A percentile compares a stretch with the other conserved stretches of the same genome.
Conservation (phyloP, 1,140 invertebrate genomes). For the Drosophila sp. region DNA sequence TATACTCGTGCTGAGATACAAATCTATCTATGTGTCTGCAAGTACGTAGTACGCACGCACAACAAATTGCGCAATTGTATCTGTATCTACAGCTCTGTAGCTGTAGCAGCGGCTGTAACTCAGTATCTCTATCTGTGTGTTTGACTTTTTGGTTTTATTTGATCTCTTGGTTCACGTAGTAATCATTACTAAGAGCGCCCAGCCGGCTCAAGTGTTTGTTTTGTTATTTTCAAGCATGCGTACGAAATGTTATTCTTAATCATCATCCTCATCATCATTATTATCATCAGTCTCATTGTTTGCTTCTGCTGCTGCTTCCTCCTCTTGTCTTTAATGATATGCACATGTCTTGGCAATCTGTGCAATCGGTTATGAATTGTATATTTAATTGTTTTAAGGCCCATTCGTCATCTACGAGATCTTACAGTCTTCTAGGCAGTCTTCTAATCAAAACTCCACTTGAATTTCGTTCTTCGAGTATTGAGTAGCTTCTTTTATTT, state of each 20-base stretch:
- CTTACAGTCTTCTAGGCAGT: constrained; percentile 2
- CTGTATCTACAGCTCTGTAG: constrained; percentile 1
- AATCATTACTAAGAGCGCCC: constrained; percentile 34
- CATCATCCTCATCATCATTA: background rate
- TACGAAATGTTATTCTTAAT: constrained; percentile 37
- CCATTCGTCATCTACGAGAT: constrained; percentile 15
- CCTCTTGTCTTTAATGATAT: constrained; percentile 43
- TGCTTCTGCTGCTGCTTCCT: background rate
- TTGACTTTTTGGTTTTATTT: background rate
- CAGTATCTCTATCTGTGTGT: background rate
- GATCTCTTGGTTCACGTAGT: constrained; percentile 17
- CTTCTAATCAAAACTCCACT: constrained; percentile 19
- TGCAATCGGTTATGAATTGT: constrained; percentile 42
- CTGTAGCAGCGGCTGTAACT: too few species aligned
- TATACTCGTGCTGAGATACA: constrained; percentile 28
- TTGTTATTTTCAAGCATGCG: constrained; percentile 56
- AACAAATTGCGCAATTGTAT: constrained; percentile 44
- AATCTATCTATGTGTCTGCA: constrained; percentile 21
- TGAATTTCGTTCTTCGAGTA: background rate
- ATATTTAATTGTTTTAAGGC: constrained; percentile 37
- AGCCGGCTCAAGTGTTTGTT: constrained; percentile 62
- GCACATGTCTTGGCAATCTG: constrained; percentile 47
- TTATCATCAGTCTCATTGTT: background rate
- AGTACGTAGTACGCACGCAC: constrained; percentile 34
- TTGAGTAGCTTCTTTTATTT: background rate